Percentiles rank a stretch among this genome's conserved stretches.
These are phyloP conservation scores for Morinoia aosen DNA, from an alignment of 2,888 invertebrate genomes.

Conservation along the genomic window DNA sequence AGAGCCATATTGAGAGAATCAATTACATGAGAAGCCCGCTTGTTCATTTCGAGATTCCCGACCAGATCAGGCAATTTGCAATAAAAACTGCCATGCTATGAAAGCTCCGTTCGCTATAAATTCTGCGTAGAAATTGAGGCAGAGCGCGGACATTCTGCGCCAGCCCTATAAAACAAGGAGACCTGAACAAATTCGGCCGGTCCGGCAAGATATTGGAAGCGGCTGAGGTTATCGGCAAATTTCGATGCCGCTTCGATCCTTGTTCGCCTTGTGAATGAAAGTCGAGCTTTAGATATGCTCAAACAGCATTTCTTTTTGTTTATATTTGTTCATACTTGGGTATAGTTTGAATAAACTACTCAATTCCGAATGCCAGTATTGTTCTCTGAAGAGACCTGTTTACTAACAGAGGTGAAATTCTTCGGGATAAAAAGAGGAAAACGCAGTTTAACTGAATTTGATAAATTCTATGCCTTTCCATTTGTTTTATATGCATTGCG, in stretches of 20 bases:
- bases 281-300: not conserved
- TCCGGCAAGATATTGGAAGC: conserved; percentile 1
- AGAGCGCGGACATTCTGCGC: not conserved
- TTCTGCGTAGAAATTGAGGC: not conserved
- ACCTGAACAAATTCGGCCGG: not conserved
- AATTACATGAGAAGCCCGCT: not conserved
- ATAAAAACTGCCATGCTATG: not conserved
- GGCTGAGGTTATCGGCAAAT: conserved; percentile 17
- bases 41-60: not conserved
- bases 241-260: not conserved
- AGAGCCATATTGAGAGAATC: not conserved
- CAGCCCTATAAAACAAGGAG: not conserved
- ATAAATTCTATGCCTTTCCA: not conserved
- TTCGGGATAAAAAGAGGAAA: not conserved
- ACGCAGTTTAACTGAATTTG: not conserved
- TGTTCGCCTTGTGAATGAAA: not conserved
- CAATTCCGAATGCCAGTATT: not conserved
- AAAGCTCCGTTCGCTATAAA: not conserved
- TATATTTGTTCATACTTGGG: not conserved
- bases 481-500: not conserved
- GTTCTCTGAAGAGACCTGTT: not conserved
- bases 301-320: not conserved
- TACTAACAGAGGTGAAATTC: not conserved
- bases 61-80: not conserved
- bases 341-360: not conserved